Evolutionary conservation across 1,140 invertebrate species (phyloP).

Genomic region (Andricus grossulariae): DNA sequence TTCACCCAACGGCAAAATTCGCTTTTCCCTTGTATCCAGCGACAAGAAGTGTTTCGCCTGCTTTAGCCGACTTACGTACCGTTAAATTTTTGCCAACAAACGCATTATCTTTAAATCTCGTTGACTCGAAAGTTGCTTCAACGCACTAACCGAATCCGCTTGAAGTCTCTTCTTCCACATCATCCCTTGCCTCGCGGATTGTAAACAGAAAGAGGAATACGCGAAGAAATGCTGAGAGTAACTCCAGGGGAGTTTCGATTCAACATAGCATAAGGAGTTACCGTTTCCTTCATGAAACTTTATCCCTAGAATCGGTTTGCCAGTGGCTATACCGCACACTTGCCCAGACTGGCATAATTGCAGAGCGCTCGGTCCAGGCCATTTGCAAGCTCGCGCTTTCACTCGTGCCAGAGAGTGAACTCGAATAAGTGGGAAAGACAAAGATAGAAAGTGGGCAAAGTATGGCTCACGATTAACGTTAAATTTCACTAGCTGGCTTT

Average conservation of each 20-base stretch:
- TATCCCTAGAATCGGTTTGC: not conserved
- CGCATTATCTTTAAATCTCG: not conserved
- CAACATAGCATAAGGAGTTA: conserved; percentile 2
- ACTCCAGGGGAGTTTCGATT: conserved; percentile 4
- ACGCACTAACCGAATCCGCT: not conserved
- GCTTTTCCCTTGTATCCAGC: no score
- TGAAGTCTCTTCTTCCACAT: not conserved
- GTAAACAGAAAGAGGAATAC: conserved; percentile 5
- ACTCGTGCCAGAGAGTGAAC: not conserved
- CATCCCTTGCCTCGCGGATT: not conserved
- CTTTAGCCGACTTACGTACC: not conserved
- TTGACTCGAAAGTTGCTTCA: not conserved
- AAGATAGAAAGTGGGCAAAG: not conserved
- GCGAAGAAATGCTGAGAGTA: not conserved
- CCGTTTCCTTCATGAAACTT: not conserved
- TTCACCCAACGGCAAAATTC: no score
- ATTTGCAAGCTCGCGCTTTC: conserved; percentile 21
- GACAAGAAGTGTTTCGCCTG: no score
- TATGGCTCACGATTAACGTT: conserved; percentile 45
- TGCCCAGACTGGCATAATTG: not conserved
- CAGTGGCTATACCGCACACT: conserved; percentile 6
- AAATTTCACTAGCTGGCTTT: conserved; percentile 45
- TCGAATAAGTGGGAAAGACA: not conserved
- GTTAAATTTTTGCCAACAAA: not conserved
- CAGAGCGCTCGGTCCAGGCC: not conserved